These are phyloP conservation scores for Bos javanicus DNA, from an alignment of 2,113 vertebrate species.

Conservation along the genomic window DNA sequence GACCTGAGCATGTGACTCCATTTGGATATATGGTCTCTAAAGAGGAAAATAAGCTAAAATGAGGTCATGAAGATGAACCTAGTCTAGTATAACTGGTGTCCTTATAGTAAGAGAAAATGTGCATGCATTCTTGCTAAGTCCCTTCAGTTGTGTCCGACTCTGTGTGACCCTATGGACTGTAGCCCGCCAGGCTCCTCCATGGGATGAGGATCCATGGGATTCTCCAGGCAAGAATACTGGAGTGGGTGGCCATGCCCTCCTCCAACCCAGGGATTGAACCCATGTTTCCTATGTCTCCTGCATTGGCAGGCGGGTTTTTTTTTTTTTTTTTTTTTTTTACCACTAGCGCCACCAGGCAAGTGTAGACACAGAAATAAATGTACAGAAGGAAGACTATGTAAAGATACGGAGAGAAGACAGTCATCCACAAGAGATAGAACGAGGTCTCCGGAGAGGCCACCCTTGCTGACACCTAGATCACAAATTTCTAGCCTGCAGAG, in stretches of 20 bases:
- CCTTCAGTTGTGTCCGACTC: fast-evolving
- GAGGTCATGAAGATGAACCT: neutral
- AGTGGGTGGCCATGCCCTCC: neutral
- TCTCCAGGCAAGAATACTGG: neutral
- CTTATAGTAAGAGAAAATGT: neutral
- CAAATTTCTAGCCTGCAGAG: neutral
- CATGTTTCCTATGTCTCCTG: neutral
- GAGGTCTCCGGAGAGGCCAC: neutral
- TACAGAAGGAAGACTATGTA: neutral
- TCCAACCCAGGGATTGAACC: neutral
- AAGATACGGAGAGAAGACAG: neutral
- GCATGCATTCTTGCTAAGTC: neutral
- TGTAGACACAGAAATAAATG: neutral
- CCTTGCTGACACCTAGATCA: neutral
- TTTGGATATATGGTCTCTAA: neutral
- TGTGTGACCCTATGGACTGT: neutral
- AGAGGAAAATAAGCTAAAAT: neutral
- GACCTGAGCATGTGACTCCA: neutral
- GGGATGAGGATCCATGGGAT: neutral
- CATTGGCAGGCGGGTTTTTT: neutral
- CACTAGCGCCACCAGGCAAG: fast-evolving
- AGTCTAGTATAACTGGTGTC: neutral
- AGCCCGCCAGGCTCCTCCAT: fast-evolving
- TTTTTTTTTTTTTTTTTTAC: neutral
- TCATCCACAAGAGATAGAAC: neutral